Percentiles rank a stretch among this genome's conserved stretches.
phyloP scores from a whole-genome alignment of 2,113 vertebrate species.

The Mugil cephalus region DNA sequence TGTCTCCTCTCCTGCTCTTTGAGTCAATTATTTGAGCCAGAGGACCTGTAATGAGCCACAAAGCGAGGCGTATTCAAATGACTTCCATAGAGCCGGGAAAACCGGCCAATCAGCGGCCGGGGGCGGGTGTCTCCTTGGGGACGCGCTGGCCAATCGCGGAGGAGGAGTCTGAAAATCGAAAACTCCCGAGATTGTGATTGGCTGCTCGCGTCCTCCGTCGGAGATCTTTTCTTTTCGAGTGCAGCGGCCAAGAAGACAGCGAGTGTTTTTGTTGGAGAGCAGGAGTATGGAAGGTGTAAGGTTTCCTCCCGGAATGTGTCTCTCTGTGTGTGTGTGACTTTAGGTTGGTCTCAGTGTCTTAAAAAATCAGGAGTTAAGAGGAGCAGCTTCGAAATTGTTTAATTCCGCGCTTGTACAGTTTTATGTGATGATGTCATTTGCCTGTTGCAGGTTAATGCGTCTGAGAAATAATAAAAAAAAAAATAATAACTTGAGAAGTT shows the following conservation, averaged over 20 bases:
- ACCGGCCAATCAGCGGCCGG: constrained; percentile 51
- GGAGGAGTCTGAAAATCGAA: constrained; percentile 61
- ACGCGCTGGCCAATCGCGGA: constrained; percentile 59
- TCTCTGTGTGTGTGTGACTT: constrained; percentile 33
- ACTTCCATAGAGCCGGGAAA: constrained; percentile 79
- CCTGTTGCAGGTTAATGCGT: background rate
- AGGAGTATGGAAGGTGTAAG: constrained; percentile 64
- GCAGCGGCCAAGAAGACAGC: constrained; percentile 16
- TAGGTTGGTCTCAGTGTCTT: constrained; percentile 21
- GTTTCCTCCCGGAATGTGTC: constrained; percentile 72
- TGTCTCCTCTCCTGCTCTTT: constrained; percentile 25
- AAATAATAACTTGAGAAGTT: too few relatives aligned
- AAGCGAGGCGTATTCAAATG: constrained; percentile 80
- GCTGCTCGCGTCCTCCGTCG: constrained; percentile 48
- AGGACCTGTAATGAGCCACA: constrained; percentile 43
- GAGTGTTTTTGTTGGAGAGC: constrained; percentile 65
- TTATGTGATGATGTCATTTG: background rate
- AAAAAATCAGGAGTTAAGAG: constrained; percentile 4
- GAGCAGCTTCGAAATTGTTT: background rate
- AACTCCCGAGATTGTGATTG: constrained; percentile 64
- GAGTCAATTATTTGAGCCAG: constrained; percentile 62
- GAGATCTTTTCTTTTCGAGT: constrained; percentile 27
- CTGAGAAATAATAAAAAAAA: too few relatives aligned
- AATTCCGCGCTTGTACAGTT: background rate
- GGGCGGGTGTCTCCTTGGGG: constrained; percentile 29